Percentiles rank a stretch among this genome's conserved stretches.
Evolutionary conservation across 1,140 invertebrate species (phyloP).

Genomic region (Aphaenogaster ashmeadi): DNA sequence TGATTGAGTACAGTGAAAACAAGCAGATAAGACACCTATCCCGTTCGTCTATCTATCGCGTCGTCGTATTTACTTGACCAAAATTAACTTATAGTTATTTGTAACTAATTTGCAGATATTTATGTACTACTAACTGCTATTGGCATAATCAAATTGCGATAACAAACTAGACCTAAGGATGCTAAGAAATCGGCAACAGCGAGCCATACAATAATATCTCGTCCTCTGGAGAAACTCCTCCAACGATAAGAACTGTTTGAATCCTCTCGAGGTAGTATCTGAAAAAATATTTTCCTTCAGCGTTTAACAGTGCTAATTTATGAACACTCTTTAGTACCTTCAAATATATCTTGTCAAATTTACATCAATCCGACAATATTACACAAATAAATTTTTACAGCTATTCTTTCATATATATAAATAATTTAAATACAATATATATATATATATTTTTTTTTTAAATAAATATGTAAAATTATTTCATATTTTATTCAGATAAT

Average conservation of each 20-base stretch:
- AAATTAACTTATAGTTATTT: slow-evolving; percentile 4
- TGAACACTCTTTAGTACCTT: background rate
- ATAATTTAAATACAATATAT: no score
- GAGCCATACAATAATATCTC: slow-evolving; percentile 92
- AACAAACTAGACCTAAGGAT: slow-evolving; percentile 89
- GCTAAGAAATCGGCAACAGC: slow-evolving; percentile 93
- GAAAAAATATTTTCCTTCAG: slow-evolving; percentile 48
- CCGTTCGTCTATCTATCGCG: background rate
- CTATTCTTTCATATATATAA: background rate
- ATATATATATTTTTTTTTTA: no score
- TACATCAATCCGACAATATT: background rate
- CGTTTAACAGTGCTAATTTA: background rate
- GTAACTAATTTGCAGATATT: background rate
- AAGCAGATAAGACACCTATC: slow-evolving; percentile 11
- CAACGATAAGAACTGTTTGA: slow-evolving; percentile 84
- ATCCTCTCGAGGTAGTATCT: slow-evolving; percentile 87
- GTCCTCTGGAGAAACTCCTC: slow-evolving; percentile 89
- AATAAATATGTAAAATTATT: background rate
- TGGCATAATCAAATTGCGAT: slow-evolving; percentile 16
- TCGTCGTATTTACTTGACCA: background rate
- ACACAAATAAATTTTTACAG: background rate
- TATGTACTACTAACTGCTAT: slow-evolving; percentile 14
- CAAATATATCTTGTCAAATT: background rate
- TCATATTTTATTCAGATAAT: background rate
- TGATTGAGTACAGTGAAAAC: slow-evolving; percentile 78